These are phyloP conservation scores for Pholis gunnellus DNA, from an alignment of 2,113 vertebrate genomes.

Conservation along the genomic window DNA sequence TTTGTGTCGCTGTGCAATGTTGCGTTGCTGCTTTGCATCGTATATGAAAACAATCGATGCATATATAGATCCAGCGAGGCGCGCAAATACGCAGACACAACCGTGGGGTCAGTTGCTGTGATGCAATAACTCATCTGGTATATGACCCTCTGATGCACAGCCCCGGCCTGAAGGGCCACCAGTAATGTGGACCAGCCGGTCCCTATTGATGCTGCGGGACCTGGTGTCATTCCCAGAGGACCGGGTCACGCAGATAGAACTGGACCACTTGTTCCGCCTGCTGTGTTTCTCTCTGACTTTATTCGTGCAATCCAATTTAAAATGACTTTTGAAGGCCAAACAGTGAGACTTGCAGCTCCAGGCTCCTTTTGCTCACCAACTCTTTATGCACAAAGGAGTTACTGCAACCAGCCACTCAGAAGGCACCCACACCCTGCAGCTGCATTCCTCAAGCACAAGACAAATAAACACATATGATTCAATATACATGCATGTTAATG, in stretches of 20 bases:
- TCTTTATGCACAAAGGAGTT: background rate
- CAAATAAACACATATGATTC: background rate
- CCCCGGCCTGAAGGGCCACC: conserved; percentile 5
- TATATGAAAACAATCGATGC: conserved; percentile 3
- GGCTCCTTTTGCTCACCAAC: background rate
- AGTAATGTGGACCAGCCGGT: conserved; percentile 13
- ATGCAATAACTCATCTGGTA: conserved; percentile 18
- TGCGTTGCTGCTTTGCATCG: background rate
- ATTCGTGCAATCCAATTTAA: background rate
- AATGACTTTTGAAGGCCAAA: conserved; percentile 15
- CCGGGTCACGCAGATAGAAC: conserved; percentile 15
- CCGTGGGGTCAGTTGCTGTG: background rate
- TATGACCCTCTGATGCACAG: conserved; percentile 16
- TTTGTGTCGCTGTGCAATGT: background rate
- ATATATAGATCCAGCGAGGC: conserved; percentile 1
- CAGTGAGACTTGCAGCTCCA: background rate
- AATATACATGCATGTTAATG: background rate
- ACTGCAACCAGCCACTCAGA: background rate
- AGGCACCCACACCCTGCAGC: background rate
- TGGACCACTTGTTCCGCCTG: conserved; percentile 13
- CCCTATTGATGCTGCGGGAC: conserved; percentile 31
- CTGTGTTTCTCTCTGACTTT: background rate
- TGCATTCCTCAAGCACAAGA: background rate
- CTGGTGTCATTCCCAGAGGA: conserved; percentile 27
- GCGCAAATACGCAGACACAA: background rate